Base-by-base conservation (phyloP, 1,140 invertebrate genomes). In the Euborellia annulipes region DNA sequence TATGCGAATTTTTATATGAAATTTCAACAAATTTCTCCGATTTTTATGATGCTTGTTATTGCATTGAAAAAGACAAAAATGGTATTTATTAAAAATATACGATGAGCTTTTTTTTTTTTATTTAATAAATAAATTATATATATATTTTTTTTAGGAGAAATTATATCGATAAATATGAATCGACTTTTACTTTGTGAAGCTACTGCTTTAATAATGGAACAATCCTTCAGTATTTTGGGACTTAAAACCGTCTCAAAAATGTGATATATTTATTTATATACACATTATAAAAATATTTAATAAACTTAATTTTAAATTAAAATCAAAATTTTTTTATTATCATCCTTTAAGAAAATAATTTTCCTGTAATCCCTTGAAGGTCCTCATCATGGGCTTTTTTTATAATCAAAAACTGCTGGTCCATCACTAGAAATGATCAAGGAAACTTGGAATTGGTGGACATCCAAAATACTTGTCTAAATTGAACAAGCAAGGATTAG, bases 41-140 rank as follows among this genome's bases (percentile, higher is more conserved):
- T 60, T 99, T 99, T 62, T 99, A 99, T 64, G 92, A 97, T 57
- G 79, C 72, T 53, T 99, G 96, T 62, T 98, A 98, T 61, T 98
- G 95, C 57, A 79, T 99, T 40, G 87, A 96, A 61, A 97, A 95
- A 59, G 78, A 92, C 62, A 69, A 74, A 38, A 56, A 63, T 41
- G 73, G 73, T 57, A 50, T 40, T 36, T 36, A 17, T n/a, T 16
- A 14, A n/a, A 45, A 45, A 52, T 47, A 42, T 53, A 52, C 18
- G 18, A 34, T 27, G 11, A 41, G 13, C 20, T 18, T 41, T 13
- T 23, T 30, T 45, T 43, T 17, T 20, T 50, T 14, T 32, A 45
- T 13, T 45, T 18, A 39, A 18, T n/a, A n/a, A 14, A 32, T 19
- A 18, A 22, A 46, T 46, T 50, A n/a, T n/a, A n/a, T n/a, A n/a